These are phyloP conservation scores for Perizoma flavofasciatum DNA, from an alignment of 2,888 invertebrate species.

Conservation along the genomic window DNA sequence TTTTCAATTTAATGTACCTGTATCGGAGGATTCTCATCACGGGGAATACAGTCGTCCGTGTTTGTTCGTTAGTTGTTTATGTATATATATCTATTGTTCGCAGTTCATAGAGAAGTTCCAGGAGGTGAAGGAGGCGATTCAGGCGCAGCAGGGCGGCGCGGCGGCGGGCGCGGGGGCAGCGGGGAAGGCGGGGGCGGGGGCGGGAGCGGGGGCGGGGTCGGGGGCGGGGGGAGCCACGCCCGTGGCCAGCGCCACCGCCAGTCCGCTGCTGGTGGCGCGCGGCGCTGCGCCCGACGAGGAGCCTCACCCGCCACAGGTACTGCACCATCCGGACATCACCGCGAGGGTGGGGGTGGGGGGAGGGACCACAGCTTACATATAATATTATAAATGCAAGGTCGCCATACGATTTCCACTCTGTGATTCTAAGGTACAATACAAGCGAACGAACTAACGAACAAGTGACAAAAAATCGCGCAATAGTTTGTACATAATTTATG, in stretches of 20 bases:
- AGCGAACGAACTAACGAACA: too few relatives aligned
- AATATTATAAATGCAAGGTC: too few relatives aligned
- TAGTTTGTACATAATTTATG: too few relatives aligned
- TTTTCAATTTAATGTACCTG: too few relatives aligned
- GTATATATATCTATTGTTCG: not conserved
- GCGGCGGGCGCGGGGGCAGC: conserved; percentile 92
- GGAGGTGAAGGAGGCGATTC: conserved; percentile 98
- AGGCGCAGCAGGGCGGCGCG: conserved; percentile 72
- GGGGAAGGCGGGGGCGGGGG: conserved; percentile 63
- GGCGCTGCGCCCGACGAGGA: conserved; percentile 75
- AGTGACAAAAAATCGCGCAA: too few relatives aligned
- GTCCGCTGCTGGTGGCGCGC: conserved; percentile 87
- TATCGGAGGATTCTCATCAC: too few relatives aligned
- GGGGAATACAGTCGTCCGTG: too few relatives aligned
- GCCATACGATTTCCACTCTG: too few relatives aligned
- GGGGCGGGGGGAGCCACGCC: conserved; percentile 87
- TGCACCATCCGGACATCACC: not conserved
- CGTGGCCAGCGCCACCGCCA: conserved; percentile 94
- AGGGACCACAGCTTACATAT: too few relatives aligned
- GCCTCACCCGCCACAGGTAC: conserved; percentile 64
- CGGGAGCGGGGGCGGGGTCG: conserved; percentile 21
- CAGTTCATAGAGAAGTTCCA: conserved; percentile 99
- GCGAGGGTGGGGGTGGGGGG: too few relatives aligned
- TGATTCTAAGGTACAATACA: too few relatives aligned
- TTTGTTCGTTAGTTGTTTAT: too few relatives aligned